These are phyloP conservation scores for Poecilia velifera DNA, from an alignment of 2,797 vertebrate species.

Conservation along the genomic window DNA sequence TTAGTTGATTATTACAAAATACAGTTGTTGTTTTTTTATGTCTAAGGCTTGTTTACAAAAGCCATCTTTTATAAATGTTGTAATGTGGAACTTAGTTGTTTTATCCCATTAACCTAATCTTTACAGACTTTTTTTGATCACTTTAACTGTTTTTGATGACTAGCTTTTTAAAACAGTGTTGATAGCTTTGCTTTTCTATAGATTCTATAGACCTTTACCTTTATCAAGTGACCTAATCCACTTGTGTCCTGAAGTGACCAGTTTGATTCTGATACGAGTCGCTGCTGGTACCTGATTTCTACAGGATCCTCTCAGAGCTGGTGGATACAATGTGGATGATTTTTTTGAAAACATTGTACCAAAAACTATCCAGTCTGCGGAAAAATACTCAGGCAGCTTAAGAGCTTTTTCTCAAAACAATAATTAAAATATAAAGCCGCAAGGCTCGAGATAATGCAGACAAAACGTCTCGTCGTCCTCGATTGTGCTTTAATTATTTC, in stretches of 20 bases:
- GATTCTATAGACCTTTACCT: not conserved
- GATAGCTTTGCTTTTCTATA: not conserved
- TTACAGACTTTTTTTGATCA: not conserved
- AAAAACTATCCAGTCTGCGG: not conserved
- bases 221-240: not conserved
- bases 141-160: not conserved
- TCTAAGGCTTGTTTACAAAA: not conserved
- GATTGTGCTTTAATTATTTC: not conserved
- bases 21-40: not conserved
- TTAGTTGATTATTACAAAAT: not conserved
- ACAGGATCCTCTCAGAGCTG: not conserved
- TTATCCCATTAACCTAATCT: not conserved
- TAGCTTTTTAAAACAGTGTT: not conserved
- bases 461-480: not conserved
- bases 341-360: not conserved
- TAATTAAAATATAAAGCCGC: not conserved
- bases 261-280: not conserved
- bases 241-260: not conserved
- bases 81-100: not conserved
- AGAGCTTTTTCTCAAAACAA: not conserved
- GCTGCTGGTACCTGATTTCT: not conserved
- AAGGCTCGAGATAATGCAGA: not conserved
- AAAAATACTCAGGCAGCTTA: not conserved
- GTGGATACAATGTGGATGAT: not conserved
- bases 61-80: not conserved